A percentile compares a stretch with the other conserved stretches of the same genome.
Evolutionary conservation across 2,797 vertebrate genomes (phyloP).

Genomic region (Argyrosomus regius): DNA sequence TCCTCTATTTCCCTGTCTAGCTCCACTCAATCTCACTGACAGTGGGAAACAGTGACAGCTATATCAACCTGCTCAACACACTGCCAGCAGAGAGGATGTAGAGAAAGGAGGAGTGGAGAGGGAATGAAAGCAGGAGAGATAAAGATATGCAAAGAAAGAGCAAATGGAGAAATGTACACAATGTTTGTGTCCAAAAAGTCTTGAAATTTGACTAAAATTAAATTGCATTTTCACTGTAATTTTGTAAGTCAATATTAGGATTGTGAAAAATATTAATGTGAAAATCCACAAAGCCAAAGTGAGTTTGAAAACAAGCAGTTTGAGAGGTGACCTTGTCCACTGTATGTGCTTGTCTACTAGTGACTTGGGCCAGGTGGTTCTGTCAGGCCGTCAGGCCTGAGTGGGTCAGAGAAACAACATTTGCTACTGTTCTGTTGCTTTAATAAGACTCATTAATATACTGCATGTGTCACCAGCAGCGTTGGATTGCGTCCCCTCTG

Average conservation of each 20-base stretch:
- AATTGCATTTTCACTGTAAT: not conserved
- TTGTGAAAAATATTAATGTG: conserved; percentile 19
- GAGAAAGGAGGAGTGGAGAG: conserved; percentile 9
- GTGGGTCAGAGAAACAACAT: conserved; percentile 67
- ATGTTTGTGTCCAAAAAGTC: conserved; percentile 9
- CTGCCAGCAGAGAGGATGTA: conserved; percentile 11
- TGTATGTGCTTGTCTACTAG: conserved; percentile 44
- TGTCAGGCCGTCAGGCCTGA: conserved; percentile 70
- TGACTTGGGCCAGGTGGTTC: conserved; percentile 73
- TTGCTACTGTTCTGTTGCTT: conserved; percentile 72
- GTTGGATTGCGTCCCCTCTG: conserved; percentile 68
- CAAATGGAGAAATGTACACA: not conserved
- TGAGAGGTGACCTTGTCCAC: conserved; percentile 71
- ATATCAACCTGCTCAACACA: conserved; percentile 55
- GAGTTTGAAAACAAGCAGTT: conserved; percentile 42
- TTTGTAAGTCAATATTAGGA: conserved; percentile 2
- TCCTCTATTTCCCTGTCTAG: conserved; percentile 66
- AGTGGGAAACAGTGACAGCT: conserved; percentile 62
- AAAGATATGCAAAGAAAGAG: conserved; percentile 7
- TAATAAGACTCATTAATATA: conserved; percentile 80
- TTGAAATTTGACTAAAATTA: conserved; percentile 3
- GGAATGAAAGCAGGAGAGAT: not conserved
- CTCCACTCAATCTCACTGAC: conserved; percentile 63
- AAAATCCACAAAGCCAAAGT: conserved; percentile 23
- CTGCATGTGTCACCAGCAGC: conserved; percentile 72